phyloP scores from a whole-genome alignment of 2,113 vertebrate genomes.

The Pterocles orientalis region DNA sequence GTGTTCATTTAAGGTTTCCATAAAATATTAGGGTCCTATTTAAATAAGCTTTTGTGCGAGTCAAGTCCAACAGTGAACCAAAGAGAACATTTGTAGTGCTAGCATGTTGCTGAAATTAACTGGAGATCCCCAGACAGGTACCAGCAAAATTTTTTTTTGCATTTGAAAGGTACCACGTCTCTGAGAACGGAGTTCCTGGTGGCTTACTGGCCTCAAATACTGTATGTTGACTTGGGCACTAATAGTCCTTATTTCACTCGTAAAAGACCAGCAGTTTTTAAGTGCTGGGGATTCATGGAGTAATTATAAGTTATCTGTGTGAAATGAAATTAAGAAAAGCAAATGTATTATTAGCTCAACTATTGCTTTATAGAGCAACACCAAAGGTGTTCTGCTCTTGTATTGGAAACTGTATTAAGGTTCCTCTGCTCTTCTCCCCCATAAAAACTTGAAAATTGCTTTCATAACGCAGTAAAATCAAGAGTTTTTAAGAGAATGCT shows the following conservation, averaged over 20 bases:
- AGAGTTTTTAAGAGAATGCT: background rate
- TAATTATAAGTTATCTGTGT: background rate
- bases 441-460: conserved; percentile 2
- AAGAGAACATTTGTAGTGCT: background rate
- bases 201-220: background rate
- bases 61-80: background rate
- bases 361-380: background rate
- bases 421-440: background rate
- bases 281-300: background rate
- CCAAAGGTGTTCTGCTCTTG: background rate
- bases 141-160: background rate
- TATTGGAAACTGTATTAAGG: background rate
- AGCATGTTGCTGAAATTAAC: background rate
- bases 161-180: background rate
- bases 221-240: background rate
- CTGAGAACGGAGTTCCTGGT: background rate
- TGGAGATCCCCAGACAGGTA: background rate
- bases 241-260: background rate
- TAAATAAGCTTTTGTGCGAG: background rate
- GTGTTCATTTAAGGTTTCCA: background rate
- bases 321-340: background rate
- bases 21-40: background rate
- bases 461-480: background rate
- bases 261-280: background rate
- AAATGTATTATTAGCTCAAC: background rate